These are phyloP conservation scores for Meloidogyne exigua DNA, from an alignment of 1,140 invertebrate genomes.

Conservation along the genomic window DNA sequence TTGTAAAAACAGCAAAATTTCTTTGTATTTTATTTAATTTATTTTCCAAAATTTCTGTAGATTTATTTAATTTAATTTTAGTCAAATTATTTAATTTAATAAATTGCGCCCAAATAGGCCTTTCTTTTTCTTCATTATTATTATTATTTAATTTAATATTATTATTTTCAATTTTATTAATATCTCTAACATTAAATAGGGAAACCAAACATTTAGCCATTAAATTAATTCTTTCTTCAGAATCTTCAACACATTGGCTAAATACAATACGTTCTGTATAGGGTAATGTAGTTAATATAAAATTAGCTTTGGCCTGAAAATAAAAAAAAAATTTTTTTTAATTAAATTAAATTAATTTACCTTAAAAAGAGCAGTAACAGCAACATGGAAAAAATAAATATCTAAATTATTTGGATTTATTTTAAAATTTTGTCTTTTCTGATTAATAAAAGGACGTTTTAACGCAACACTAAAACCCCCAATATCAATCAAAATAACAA, in stretches of 20 bases:
- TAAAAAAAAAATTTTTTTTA: not conserved
- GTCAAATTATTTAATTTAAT: not conserved
- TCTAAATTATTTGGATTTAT: constrained; percentile 20
- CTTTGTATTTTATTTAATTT: not conserved
- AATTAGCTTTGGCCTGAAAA: constrained; percentile 25
- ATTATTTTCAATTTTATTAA: not conserved
- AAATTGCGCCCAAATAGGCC: not conserved
- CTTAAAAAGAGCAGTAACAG: constrained; percentile 11
- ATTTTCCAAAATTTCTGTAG: not conserved
- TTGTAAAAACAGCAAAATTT: not conserved
- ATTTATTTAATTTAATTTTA: not conserved
- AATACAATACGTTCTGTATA: constrained; percentile 25
- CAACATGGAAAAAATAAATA: constrained; percentile 12
- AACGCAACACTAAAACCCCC: not conserved
- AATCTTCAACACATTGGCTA: constrained; percentile 20
- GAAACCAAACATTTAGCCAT: constrained; percentile 31
- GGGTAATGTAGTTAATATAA: constrained; percentile 18
- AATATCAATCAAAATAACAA: too few relatives aligned
- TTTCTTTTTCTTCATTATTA: not conserved
- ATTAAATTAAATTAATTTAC: not conserved
- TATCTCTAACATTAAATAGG: constrained; percentile 27
- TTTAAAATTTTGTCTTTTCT: not conserved
- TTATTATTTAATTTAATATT: constrained; percentile 8
- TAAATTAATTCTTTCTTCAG: constrained; percentile 18
- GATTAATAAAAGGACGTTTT: not conserved